phyloP scores from a whole-genome alignment of 2,888 invertebrate genomes.

The Loripinus fragilis region DNA sequence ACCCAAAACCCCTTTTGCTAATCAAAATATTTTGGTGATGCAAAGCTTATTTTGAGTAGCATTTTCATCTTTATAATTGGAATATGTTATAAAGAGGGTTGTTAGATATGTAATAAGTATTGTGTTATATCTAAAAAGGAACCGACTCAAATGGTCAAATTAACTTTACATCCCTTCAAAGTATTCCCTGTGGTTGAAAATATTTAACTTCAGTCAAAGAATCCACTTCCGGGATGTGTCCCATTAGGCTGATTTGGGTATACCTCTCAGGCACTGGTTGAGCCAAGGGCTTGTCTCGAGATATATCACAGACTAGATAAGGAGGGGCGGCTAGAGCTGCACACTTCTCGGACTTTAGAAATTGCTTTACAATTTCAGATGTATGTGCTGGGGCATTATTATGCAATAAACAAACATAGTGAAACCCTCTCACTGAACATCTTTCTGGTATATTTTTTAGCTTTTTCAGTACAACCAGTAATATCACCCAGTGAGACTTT shows the following conservation, averaged over 20 bases:
- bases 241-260: constrained; percentile 18
- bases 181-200: constrained; percentile 19
- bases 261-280: constrained; percentile 23
- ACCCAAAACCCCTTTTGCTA: too few relatives aligned
- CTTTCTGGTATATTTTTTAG: neutral
- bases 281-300: constrained; percentile 22
- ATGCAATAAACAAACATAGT: neutral
- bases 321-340: constrained; percentile 16
- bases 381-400: too few relatives aligned
- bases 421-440: neutral
- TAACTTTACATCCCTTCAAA: constrained; percentile 13
- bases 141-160: neutral
- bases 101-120: too few relatives aligned
- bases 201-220: constrained; percentile 13
- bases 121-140: too few relatives aligned
- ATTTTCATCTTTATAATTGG: too few relatives aligned
- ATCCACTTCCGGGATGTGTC: constrained; percentile 21
- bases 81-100: too few relatives aligned
- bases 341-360: constrained; percentile 1
- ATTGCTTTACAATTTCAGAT: neutral
- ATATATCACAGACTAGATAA: constrained; percentile 11
- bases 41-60: too few relatives aligned
- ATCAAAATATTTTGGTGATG: too few relatives aligned
- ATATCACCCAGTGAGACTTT: neutral
- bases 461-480: neutral